phyloP scores from a whole-genome alignment of 2,113 vertebrate species.

The Sinosuthora webbiana region DNA sequence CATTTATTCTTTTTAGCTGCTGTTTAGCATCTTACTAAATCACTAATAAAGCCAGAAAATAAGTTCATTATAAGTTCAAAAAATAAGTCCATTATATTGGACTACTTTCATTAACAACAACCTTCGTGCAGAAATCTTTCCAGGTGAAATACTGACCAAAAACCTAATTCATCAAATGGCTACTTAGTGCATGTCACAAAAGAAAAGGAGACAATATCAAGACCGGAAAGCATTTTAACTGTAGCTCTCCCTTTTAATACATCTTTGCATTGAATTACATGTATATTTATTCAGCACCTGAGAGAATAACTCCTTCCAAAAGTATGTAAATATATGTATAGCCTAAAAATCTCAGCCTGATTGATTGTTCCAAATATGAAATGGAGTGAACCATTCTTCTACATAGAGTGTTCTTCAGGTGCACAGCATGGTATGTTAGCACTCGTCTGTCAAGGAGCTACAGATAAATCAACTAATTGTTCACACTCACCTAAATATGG shows the following conservation, averaged over 20 bases:
- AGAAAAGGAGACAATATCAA: background rate
- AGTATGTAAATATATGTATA: background rate
- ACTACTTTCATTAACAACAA: background rate
- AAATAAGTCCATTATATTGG: background rate
- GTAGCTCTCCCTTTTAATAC: background rate
- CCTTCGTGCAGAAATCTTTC: background rate
- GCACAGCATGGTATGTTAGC: background rate
- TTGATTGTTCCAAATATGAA: background rate
- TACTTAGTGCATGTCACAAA: background rate
- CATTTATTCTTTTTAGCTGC: background rate
- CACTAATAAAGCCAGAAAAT: background rate
- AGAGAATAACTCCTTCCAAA: background rate
- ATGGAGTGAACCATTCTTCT: background rate
- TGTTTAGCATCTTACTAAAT: background rate
- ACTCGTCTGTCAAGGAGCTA: background rate
- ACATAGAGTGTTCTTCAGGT: background rate
- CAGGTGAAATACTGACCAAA: background rate
- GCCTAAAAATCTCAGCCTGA: background rate
- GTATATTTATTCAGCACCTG: background rate
- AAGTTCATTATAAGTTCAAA: too few relatives aligned
- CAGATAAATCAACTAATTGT: background rate
- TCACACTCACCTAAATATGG: conserved; percentile 88
- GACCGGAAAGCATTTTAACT: background rate
- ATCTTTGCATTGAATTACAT: background rate
- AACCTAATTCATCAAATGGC: background rate